Base-by-base conservation (phyloP, 2,888 invertebrate species). In the Hoplodrina ambigua region DNA sequence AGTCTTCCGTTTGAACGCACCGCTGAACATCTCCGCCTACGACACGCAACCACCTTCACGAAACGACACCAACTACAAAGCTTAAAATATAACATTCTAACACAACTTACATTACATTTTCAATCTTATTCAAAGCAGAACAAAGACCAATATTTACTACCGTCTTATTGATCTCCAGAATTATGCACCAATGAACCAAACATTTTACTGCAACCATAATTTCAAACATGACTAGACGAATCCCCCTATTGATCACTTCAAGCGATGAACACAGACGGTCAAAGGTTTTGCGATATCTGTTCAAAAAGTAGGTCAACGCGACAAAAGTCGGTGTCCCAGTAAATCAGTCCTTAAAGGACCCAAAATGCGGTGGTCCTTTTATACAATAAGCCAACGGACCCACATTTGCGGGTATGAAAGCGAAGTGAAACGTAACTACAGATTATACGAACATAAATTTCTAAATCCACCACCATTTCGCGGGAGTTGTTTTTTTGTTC, bases 361-460 rank as follows among this genome's bases (percentile, higher is more conserved):
- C 83, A 75, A 82, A 89, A 88, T 86, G 85, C 85, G 79, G 72
- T 72, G 75, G 76, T 83, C 82, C 84, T 86, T 86, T 87, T 85
- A 85, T 85, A 86, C 85, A 83, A 85, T 84, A 86, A 85, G 85
- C 86, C 86, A 82, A 75, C 78, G 69, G 75, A 82, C 85, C 86
- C 84, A 85, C 86, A 86, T 87, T 84, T 86, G 86, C 81, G 85
- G 81, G 79, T 62, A 80, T 81, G 82, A 82, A 83, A 83, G 84
- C 78, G 82, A 83, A 87, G 83, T 87, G 84, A 86, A 88, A 87
- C 81, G 83, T 88, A 85, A 88, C 82, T 85, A 84, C 85, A 88
- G 88, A 89, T 91, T 89, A 89, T 87, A 80, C 81, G 78, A 81
- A 86, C 87, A 87, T 89, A 90, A 89, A 89, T 89, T 88, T 78